Evolutionary conservation across 2,888 invertebrate genomes (phyloP), one percentile per base, ranked within the genome.

Genomic region (Mesorhabditis sp.): DNA sequence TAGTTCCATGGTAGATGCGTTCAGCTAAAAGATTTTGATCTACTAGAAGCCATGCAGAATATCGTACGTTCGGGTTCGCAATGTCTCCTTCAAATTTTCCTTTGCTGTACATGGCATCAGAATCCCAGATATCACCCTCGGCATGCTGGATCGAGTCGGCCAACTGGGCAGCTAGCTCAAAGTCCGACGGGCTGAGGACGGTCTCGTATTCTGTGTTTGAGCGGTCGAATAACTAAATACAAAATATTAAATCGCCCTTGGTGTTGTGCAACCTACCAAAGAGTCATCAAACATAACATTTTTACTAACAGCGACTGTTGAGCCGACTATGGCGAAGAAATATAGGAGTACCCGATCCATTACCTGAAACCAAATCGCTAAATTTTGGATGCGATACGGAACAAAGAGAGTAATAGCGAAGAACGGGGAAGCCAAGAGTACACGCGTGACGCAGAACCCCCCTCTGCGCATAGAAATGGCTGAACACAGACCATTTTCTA

Each of bases 11-110:
- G 82, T 83, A 0, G 80, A 70, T 4, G 82, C 78, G 66, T 84
- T 84, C 43, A 84, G 67, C 82, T 84, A 42, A 72, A 82, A 69
- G 6, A 61, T 15, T 28, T 28, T 5, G 62, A 4, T 62, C 15
- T 15, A 7, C 5, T 62, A 62, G 62, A 62, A 5, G 43, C 28
- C 44, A 41, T 45, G 45, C 13, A 13, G 6, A 70, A 41, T 10
- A 45, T 72, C 75, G 73, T 67, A 83, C 84, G 67, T 78, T 77
- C 10, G 80, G 80, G 67, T 85, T 85, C 28, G 83, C 83, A 65
- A 85, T 85, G 72, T 85, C 85, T 73, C 85, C 85, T 74, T 85
- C 84, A 69, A 85, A 85, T 50, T 77, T 70, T 45, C 80, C 82
- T 50, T 70, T 72, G 43, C 78, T 78, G 71, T 85, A 85, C 84